Percentiles rank a stretch among this genome's conserved stretches.
Evolutionary conservation across 1,140 invertebrate species (phyloP).

Genomic region (Zaprionus ornatus): DNA sequence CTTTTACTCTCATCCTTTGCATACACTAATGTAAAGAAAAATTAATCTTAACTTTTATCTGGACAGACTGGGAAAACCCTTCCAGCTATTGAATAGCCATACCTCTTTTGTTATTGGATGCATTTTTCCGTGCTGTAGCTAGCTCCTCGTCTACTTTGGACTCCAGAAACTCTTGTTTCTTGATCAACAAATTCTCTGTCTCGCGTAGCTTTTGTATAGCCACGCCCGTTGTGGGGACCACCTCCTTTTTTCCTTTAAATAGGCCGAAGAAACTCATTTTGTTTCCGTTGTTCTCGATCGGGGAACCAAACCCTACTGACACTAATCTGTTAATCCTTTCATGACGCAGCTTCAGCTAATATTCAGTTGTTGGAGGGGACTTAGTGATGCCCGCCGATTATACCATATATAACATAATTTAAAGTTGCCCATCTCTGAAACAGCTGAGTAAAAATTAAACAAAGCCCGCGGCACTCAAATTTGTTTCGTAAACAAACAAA

Average conservation of each 20-base stretch:
- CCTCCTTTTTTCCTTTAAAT: conserved; percentile 95
- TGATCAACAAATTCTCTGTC: conserved; percentile 98
- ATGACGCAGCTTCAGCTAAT: background rate
- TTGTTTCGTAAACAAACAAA: no score
- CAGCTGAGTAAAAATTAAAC: no score
- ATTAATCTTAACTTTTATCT: background rate
- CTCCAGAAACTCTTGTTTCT: conserved; percentile 99
- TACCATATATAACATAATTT: background rate
- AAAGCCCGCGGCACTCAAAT: no score
- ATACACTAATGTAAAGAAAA: background rate
- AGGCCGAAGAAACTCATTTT: conserved; percentile 94
- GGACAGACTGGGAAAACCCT: background rate
- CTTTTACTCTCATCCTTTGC: no score
- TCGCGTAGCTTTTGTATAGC: conserved; percentile 98
- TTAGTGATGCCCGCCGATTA: background rate
- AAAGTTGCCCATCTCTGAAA: background rate
- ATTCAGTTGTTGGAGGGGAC: background rate
- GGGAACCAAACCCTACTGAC: background rate
- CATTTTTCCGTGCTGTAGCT: conserved; percentile 94
- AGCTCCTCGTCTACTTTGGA: conserved; percentile 97
- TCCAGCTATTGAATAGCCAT: conserved; percentile 37
- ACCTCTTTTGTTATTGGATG: conserved; percentile 99
- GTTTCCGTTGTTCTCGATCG: conserved; percentile 33
- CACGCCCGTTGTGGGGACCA: conserved; percentile 95
- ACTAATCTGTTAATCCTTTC: background rate